Percentiles rank a stretch among this genome's conserved stretches.
Conservation (phyloP, 1,140 invertebrate genomes). For the Marisa cornuarietis region DNA sequence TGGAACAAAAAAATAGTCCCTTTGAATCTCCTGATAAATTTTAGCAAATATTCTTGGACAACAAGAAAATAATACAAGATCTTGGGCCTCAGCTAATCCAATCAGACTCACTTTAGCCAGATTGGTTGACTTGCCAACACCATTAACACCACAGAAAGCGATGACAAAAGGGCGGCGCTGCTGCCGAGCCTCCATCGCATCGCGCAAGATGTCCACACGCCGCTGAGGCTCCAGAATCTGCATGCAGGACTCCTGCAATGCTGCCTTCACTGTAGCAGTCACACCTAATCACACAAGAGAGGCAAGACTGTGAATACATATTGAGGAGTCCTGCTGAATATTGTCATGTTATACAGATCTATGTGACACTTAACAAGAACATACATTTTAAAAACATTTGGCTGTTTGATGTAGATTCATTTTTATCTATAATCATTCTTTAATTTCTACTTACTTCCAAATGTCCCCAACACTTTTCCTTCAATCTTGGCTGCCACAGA, state of each 20-base stretch:
- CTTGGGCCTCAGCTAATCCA: background rate
- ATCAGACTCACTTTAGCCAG: conserved; percentile 81
- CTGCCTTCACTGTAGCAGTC: conserved; percentile 79
- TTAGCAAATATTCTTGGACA: background rate
- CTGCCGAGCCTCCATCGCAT: conserved; percentile 88
- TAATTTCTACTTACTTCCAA: conserved; percentile 72
- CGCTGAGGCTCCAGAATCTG: conserved; percentile 94
- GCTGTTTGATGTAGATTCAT: too few species aligned
- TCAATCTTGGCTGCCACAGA: conserved; percentile 92
- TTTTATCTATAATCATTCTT: background rate
- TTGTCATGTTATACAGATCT: background rate
- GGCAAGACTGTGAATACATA: background rate
- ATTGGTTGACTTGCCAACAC: conserved; percentile 99
- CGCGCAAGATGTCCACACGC: conserved; percentile 95
- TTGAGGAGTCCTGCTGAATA: background rate
- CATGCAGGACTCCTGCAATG: conserved; percentile 73
- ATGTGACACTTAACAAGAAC: background rate
- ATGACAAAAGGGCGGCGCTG: conserved; percentile 90
- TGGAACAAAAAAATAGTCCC: too few species aligned
- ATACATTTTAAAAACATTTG: too few species aligned
- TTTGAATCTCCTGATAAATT: background rate
- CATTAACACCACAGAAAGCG: conserved; percentile 99
- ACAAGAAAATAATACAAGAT: background rate
- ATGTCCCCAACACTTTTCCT: conserved; percentile 93
- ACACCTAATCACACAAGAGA: conserved; percentile 71